Base-by-base conservation (phyloP, 1,140 invertebrate genomes). In the Pollicipes pollicipes region DNA sequence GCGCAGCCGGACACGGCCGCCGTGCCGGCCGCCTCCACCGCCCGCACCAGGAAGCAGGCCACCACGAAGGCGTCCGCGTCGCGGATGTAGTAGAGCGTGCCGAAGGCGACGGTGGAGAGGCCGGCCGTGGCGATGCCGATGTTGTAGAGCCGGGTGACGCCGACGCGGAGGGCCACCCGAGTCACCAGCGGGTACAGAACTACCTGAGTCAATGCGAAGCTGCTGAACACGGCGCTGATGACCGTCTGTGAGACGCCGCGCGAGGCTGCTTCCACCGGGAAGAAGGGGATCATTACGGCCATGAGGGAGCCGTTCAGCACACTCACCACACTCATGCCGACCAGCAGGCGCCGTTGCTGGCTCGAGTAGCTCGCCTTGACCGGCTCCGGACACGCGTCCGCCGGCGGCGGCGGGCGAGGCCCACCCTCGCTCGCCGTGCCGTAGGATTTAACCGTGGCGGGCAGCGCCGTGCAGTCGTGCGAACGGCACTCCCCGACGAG, bases 51-150 rank as follows among this genome's bases (percentile, higher is more conserved):
- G 30, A 77, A 78, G 21, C 74, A 69, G 6, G 74, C 75, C 69
- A 74, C 76, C 3, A 83, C 85, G 70, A 83, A 83, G 74, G 85
- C 84, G 72, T 77, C 83, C 67, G 83, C 79, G 76, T 85, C 84
- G 6, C 84, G 84, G 45, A 77, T 75, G 32, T 85, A 81, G 71
- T 82, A 75, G 35, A 35, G 6, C 6, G 17, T 6, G 0, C 82
- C 81, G 24, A 74, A 71, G 13, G 72, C 73, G 72, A 83, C 81
- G 8, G 78, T 72, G 69, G 80, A 73, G 8, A 84, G 76, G 28
- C 79, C 79, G 67, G 78, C 72, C 35, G 79, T 76, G 28, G 82
- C 77, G 32, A 85, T 73, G 24, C 79, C 78, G 10, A 84, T 71
- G 30, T 76, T 75, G 30, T 78, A 75, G 8, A 78, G 80, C 68